Base-by-base conservation (phyloP, 1,140 invertebrate genomes). In the Philopotamus ludificatus region DNA sequence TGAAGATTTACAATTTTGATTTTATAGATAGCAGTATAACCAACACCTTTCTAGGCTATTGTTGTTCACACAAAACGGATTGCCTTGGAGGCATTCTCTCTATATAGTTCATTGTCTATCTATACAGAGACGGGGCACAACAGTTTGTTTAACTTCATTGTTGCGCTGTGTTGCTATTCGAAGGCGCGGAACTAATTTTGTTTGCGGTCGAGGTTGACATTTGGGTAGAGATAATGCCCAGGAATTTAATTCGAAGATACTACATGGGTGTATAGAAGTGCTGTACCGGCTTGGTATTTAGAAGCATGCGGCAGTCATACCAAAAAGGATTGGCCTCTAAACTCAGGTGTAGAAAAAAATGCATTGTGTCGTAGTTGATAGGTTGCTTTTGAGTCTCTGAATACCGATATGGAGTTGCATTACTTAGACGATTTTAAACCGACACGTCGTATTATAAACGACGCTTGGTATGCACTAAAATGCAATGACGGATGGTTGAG, bases 401-500 rank as follows among this genome's bases (percentile, higher is more conserved):
- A 75, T 1, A 74, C 72, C 0, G 79, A 84, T 26, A 85, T 89
- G 83, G 77, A 77, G 10, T 62, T 72, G 1, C 79, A 82, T 72
- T 88, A 87, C 59, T 72, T 76, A 34, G 63, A 74, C 54, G 70
- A 69, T 21, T 74, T 71, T 23, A 77, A 73, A 7, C 68, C 72
- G 0, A 66, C 15, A 28, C 28, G 0, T 8, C 60, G 70, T 42
- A 66, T 77, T 9, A 50, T 72, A 16, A 25, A 71, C 18, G 79
- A 75, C 2, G 72, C 72, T 55, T 86, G 84, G 75, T 89, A 88
- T 66, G 83, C 83, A 0, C 77, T 86, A 1, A 81, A 81, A 41
- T 73, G 81, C 1, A 81, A 84, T 0, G 81, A 84, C 1, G 77
- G 73, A 1, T 88, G 84, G 83, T 82, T 84, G 58, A 77, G 87